Evolutionary conservation across 1,140 invertebrate genomes (phyloP), one percentile per base, ranked within the genome.

Genomic region (Drosophila ercepeae): DNA sequence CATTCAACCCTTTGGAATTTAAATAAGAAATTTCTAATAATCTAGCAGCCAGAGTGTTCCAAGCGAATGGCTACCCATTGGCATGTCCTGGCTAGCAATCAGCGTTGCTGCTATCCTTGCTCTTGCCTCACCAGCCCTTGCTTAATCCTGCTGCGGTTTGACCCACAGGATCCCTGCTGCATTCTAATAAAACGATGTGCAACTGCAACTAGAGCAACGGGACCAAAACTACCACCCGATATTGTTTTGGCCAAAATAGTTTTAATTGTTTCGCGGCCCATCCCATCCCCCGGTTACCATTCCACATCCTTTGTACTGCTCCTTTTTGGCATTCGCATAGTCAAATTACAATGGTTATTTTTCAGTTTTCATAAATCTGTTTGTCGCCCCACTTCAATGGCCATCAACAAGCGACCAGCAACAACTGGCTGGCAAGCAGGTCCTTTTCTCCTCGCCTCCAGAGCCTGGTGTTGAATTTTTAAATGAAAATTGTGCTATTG

Each of bases 401-500:
- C 78, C 78, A 83, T 69, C 78, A 73, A 44, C 67, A 48, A 50
- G 36, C 36, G 27, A 25, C 39, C 19, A 5, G 21, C 23, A 45
- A 23, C 67, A 48, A 50, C 34, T 34, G 27, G 29, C 39, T 42
- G 13, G 21, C 23, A 45, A 23, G 21, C 50, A 46, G 19, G 5
- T 41, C 16, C 16, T 9, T 29, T 5, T n/a, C 19, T 32, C 6
- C 16, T 27, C 18, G 2, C 49, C 4, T 64, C 69, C 82, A 46
- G 73, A 27, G 65, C 74, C 48, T 88, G 83, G 82, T 76, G 77
- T 75, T 88, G 83, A 88, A 88, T 88, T 88, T 88, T 88, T 75
- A 88, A 88, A 88, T 88, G 74, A 82, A 89, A 88, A 86, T 86
- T 76, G 81, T 88, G 82, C 82, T 86, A 86, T 86, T 88, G 82